Percentiles rank a stretch among this genome's conserved stretches.
phyloP scores from a whole-genome alignment of 2,797 vertebrate genomes.

The Sciurus vulgaris region DNA sequence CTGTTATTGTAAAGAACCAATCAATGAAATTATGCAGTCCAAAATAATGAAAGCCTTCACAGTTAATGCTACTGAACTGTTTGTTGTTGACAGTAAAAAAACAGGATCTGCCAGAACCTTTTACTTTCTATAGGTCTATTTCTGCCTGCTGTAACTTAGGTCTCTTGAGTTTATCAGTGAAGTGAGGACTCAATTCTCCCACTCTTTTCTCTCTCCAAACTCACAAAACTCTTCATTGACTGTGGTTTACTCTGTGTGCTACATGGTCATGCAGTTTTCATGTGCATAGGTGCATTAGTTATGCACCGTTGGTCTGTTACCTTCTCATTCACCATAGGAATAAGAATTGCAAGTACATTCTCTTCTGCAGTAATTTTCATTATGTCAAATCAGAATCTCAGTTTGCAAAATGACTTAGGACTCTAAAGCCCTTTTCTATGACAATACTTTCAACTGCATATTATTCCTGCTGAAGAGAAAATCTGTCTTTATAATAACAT shows the following conservation, averaged over 20 bases:
- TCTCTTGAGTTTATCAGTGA: neutral
- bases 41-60: neutral
- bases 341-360: neutral
- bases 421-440: neutral
- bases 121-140: neutral
- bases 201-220: neutral
- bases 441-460: neutral
- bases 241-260: neutral
- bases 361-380: neutral
- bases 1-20: neutral
- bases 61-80: neutral
- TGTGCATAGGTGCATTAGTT: neutral
- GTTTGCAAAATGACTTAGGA: conserved; percentile 2
- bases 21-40: neutral
- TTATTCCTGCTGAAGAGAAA: neutral
- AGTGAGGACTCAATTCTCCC: neutral
- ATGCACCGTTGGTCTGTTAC: neutral
- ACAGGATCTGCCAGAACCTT: neutral
- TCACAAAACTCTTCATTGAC: neutral
- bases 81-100: neutral
- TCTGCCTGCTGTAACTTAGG: neutral
- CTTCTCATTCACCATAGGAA: neutral
- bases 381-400: neutral
- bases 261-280: no score
- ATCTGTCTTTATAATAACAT: neutral